These are phyloP conservation scores for Hiodon tergisus DNA, from an alignment of 2,113 vertebrate species.

Conservation along the genomic window DNA sequence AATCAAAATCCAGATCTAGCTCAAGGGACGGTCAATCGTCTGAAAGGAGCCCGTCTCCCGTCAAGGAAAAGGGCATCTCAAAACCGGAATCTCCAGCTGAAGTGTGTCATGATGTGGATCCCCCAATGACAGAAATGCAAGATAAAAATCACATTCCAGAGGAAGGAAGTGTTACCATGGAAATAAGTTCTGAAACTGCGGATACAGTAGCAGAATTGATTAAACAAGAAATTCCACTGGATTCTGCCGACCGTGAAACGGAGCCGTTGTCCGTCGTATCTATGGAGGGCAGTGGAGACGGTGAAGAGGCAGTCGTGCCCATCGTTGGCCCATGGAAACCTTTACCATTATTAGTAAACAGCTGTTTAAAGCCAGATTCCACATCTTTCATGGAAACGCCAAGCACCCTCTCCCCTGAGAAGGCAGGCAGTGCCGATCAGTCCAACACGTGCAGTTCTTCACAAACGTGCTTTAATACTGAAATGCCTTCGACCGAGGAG, in stretches of 20 bases:
- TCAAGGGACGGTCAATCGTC: constrained; percentile 46
- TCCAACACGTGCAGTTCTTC: neutral
- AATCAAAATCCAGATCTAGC: constrained; percentile 34
- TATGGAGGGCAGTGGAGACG: constrained; percentile 6
- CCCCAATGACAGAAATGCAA: constrained; percentile 11
- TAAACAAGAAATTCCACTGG: neutral
- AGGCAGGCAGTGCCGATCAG: neutral
- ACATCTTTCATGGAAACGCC: neutral
- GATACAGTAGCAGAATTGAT: neutral
- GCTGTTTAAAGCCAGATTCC: constrained; percentile 14
- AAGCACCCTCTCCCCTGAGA: constrained; percentile 29
- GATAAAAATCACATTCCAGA: constrained; percentile 20
- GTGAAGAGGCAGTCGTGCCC: constrained; percentile 30
- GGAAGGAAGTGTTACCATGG: neutral
- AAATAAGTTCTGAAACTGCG: neutral
- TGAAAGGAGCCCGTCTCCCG: constrained; percentile 47
- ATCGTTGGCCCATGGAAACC: constrained; percentile 49
- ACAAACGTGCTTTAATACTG: neutral
- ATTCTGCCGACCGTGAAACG: neutral
- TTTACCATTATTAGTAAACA: constrained; percentile 25
- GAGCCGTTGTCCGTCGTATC: neutral
- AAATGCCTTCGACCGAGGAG: neutral
- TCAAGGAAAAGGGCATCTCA: constrained; percentile 31
- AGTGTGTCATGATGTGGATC: constrained; percentile 4
- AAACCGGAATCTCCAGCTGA: constrained; percentile 43